Percentiles rank a stretch among this genome's conserved stretches.
These are phyloP conservation scores for Girardinichthys multiradiatus DNA, from an alignment of 2,113 vertebrate genomes.

Conservation along the genomic window DNA sequence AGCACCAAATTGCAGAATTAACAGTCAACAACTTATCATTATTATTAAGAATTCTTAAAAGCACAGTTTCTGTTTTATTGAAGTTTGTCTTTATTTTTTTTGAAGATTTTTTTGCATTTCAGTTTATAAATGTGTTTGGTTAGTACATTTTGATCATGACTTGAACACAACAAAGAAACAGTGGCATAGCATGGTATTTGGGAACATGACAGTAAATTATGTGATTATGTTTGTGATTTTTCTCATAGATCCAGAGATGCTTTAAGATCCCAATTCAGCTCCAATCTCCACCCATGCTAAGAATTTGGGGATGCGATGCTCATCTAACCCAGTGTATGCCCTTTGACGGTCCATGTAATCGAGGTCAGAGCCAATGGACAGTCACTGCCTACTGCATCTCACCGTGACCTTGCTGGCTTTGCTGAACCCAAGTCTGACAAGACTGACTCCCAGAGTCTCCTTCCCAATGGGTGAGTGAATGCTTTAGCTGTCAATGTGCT, in stretches of 20 bases:
- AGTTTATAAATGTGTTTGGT: no score
- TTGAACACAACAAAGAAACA: no score
- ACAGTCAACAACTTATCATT: no score
- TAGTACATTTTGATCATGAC: no score
- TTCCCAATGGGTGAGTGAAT: conserved; percentile 70
- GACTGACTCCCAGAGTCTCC: conserved; percentile 68
- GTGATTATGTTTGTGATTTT: neutral
- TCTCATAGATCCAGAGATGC: conserved; percentile 51
- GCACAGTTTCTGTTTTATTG: no score
- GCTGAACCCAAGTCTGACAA: conserved; percentile 23
- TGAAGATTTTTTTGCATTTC: no score
- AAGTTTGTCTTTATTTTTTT: no score
- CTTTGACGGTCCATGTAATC: conserved; percentile 11
- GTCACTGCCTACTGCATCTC: conserved; percentile 20
- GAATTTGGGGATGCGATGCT: neutral
- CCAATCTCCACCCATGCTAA: neutral
- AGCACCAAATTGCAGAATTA: no score
- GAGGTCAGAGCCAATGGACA: conserved; percentile 52
- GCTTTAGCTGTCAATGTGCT: neutral
- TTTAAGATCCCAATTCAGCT: conserved; percentile 44
- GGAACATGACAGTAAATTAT: neutral
- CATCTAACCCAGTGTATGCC: neutral
- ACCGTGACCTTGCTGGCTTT: conserved; percentile 43
- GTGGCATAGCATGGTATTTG: no score
- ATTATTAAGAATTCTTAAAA: no score